Evolutionary conservation across 35 echinoderm and acorn worm species (phyloP).

Genomic region (Lytechinus variegatus): DNA sequence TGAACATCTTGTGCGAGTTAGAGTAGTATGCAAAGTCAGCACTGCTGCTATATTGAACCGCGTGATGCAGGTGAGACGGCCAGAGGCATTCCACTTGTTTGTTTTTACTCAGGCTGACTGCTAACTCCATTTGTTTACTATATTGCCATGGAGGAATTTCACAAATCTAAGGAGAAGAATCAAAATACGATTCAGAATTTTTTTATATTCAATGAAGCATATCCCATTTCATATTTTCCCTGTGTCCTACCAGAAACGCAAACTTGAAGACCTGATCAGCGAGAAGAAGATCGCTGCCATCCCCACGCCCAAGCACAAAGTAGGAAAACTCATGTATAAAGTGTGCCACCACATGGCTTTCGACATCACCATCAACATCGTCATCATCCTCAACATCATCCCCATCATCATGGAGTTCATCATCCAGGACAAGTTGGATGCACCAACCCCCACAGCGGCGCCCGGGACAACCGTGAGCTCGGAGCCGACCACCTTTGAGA

Average conservation of each 20-base stretch:
- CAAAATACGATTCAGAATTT: too few relatives aligned
- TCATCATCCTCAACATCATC: slow-evolving; percentile 91
- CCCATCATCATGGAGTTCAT: slow-evolving; percentile 87
- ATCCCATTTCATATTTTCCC: too few relatives aligned
- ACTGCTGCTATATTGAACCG: too few relatives aligned
- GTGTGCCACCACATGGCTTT: slow-evolving; percentile 55
- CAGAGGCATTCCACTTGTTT: too few relatives aligned
- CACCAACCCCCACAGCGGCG: slow-evolving; percentile 24
- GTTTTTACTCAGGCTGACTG: too few relatives aligned
- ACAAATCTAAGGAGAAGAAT: too few relatives aligned
- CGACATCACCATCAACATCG: slow-evolving; percentile 67
- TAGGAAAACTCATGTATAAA: slow-evolving; percentile 56
- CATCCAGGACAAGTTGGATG: slow-evolving; percentile 46
- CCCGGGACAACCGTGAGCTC: not conserved
- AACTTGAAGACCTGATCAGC: slow-evolving; percentile 78
- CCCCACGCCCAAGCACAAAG: slow-evolving; percentile 55
- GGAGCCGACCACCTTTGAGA: not conserved
- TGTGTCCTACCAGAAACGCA: slow-evolving; percentile 69
- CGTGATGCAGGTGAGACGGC: too few relatives aligned
- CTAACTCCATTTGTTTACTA: too few relatives aligned
- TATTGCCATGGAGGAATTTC: too few relatives aligned
- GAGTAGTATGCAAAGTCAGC: too few relatives aligned
- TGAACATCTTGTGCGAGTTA: too few relatives aligned
- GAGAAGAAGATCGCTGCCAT: slow-evolving; percentile 61
- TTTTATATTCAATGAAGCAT: too few relatives aligned